Conservation (phyloP, 2,888 invertebrate species). For the Sussaba pulchella region DNA sequence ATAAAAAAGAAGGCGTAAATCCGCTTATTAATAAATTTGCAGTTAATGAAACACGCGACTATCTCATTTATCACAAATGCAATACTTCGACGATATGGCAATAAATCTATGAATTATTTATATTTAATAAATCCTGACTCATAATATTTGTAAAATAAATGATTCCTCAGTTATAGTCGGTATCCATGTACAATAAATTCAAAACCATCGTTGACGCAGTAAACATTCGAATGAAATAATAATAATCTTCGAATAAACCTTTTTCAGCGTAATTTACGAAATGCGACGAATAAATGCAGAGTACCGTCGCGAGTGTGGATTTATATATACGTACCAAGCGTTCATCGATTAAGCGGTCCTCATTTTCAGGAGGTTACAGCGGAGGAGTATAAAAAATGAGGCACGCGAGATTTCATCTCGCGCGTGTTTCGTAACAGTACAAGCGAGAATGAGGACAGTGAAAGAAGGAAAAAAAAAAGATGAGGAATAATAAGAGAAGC, state of each 20-base stretch:
- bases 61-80: background rate
- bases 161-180: background rate
- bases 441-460: slow-evolving; percentile 1
- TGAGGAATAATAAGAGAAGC: slow-evolving; percentile 15
- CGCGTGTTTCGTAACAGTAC: slow-evolving; percentile 32
- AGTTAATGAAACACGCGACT: background rate
- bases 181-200: background rate
- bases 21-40: background rate
- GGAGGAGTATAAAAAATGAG: slow-evolving; percentile 22
- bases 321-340: background rate
- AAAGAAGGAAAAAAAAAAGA: background rate
- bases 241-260: background rate
- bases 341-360: slow-evolving; percentile 6
- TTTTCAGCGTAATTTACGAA: background rate
- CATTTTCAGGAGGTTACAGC: slow-evolving; percentile 9
- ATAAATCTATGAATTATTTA: background rate
- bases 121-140: background rate
- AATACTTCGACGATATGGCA: background rate
- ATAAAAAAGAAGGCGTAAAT: background rate
- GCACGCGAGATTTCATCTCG: background rate
- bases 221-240: background rate
- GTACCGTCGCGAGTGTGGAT: too few species aligned
- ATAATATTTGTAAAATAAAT: background rate
- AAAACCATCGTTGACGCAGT: background rate
- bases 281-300: background rate